phyloP scores from a whole-genome alignment of 2,113 vertebrate species.

The Vireo altiloquus region DNA sequence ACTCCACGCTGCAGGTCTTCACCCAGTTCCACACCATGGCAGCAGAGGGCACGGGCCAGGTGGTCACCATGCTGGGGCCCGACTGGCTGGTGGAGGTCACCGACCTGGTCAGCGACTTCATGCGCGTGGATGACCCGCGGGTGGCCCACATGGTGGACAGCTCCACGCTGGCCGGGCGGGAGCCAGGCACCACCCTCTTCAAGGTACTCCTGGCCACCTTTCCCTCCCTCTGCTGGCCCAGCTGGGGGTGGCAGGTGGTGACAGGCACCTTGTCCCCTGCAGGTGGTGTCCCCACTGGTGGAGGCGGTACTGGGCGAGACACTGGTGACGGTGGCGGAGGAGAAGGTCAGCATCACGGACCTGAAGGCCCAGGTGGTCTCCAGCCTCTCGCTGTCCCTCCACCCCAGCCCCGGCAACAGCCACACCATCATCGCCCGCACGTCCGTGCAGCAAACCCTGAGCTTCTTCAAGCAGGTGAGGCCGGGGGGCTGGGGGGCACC shows the following conservation, averaged over 20 bases:
- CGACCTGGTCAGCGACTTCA: conserved; percentile 92
- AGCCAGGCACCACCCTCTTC: conserved; percentile 87
- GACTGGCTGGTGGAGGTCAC: conserved; percentile 99
- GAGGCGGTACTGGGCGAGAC: conserved; percentile 89
- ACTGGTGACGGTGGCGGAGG: conserved; percentile 87
- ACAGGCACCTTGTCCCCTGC: neutral
- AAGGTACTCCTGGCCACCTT: conserved; percentile 75
- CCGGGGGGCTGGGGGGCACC: fast-evolving
- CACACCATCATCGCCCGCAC: conserved; percentile 96
- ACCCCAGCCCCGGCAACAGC: conserved; percentile 93
- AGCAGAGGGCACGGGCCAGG: conserved; percentile 87
- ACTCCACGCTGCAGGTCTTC: conserved; percentile 89
- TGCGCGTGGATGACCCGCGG: conserved; percentile 86
- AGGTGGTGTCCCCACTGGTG: conserved; percentile 94
- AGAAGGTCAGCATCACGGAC: conserved; percentile 93
- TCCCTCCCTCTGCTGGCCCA: fast-evolving
- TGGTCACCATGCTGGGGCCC: conserved; percentile 96
- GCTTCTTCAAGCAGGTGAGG: conserved; percentile 83
- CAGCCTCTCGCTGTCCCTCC: conserved; percentile 85
- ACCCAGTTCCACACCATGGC: conserved; percentile 98
- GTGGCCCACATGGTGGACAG: conserved; percentile 92
- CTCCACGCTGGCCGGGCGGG: conserved; percentile 86
- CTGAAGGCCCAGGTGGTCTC: conserved; percentile 89
- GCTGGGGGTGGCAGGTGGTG: neutral
- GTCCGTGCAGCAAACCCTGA: conserved; percentile 85